phyloP scores from a whole-genome alignment of 64 coral and sea anemone genomes.

The Montipora capricornis region DNA sequence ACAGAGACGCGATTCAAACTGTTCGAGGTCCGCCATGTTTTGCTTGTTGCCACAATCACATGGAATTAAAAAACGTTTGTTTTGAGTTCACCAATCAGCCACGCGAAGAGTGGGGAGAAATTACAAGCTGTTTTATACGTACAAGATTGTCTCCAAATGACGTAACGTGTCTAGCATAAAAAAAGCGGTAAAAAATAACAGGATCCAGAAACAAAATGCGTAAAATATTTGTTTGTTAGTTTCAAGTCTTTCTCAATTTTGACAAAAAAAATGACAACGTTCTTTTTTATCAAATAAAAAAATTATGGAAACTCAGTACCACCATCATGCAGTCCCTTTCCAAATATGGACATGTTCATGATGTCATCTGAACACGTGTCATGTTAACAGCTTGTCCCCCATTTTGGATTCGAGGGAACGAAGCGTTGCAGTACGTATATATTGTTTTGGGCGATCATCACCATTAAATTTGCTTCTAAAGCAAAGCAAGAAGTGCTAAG shows the following conservation, averaged over 20 bases:
- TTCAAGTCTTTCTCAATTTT: too few species aligned
- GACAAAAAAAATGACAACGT: too few species aligned
- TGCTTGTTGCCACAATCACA: conserved; percentile 18
- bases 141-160: too few species aligned
- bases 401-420: conserved; percentile 12
- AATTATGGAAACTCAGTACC: too few species aligned
- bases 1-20: conserved; percentile 19
- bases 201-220: too few species aligned
- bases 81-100: conserved; percentile 3
- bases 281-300: too few species aligned
- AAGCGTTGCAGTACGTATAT: not conserved
- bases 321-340: not conserved
- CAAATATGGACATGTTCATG: conserved; percentile 3
- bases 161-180: too few species aligned
- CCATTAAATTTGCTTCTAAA: conserved; percentile 54
- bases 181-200: too few species aligned
- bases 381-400: not conserved
- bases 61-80: conserved; percentile 54
- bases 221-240: too few species aligned
- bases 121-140: too few species aligned
- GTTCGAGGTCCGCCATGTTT: conserved; percentile 44
- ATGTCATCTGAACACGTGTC: conserved; percentile 18
- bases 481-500: conserved; percentile 64
- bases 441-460: not conserved
- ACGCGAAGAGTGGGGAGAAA: too few species aligned